Conservation (phyloP, 2,888 invertebrate genomes). For the Pecten maximus region DNA sequence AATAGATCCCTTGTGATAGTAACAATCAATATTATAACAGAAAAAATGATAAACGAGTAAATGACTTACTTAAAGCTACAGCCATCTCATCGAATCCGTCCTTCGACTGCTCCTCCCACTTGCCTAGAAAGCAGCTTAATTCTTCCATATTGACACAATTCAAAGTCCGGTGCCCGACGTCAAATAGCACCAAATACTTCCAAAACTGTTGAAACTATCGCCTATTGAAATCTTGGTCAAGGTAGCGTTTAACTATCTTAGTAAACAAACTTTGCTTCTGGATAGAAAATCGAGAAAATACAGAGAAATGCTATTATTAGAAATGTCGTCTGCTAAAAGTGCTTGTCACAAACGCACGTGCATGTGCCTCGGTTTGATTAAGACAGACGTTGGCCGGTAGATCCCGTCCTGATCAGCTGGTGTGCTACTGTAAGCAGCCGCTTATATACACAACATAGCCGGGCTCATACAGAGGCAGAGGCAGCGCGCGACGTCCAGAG, state of each 20-base stretch:
- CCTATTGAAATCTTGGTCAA: background rate
- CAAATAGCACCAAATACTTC: background rate
- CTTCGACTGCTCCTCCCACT: constrained; percentile 66
- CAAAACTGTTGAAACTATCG: background rate
- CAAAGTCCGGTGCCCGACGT: background rate
- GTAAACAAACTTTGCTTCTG: background rate
- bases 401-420: background rate
- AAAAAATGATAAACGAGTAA: background rate
- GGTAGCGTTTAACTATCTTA: background rate
- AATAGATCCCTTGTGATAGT: background rate
- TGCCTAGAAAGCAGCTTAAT: constrained; percentile 63
- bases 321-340: background rate
- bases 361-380: background rate
- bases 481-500: constrained; percentile 18
- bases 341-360: background rate
- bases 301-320: background rate
- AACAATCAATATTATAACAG: background rate
- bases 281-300: background rate
- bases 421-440: background rate
- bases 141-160: constrained; percentile 55
- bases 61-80: constrained; percentile 61
- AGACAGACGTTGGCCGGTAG: background rate
- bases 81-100: constrained; percentile 69
- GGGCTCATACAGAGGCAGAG: background rate
- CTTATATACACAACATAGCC: background rate